Evolutionary conservation across 2,113 vertebrate species (phyloP).

Genomic region (Lathamus discolor): DNA sequence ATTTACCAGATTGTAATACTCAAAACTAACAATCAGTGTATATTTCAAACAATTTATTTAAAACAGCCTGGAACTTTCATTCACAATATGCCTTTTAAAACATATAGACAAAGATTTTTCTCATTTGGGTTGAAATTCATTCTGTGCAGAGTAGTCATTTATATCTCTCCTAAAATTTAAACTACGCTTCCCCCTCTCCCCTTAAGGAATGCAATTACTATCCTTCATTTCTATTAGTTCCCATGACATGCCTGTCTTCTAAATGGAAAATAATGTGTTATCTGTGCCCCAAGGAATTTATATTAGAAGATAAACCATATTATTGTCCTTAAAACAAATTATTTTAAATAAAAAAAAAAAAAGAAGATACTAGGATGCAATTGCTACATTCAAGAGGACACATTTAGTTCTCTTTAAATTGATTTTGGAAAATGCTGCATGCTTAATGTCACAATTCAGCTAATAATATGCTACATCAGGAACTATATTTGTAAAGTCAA

Average conservation of each 20-base stretch:
- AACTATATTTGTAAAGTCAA: conserved; percentile 21
- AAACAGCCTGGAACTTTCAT: not conserved
- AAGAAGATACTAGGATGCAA: conserved; percentile 8
- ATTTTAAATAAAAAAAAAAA: conserved; percentile 19
- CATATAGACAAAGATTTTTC: not conserved
- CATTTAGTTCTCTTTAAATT: conserved; percentile 43
- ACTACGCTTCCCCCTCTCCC: not conserved
- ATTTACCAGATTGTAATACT: not conserved
- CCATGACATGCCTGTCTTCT: conserved; percentile 17
- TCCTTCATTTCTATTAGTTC: conserved; percentile 37
- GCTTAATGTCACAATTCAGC: conserved; percentile 32
- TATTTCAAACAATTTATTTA: not conserved
- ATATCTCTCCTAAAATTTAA: conserved; percentile 19
- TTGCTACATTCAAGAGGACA: conserved; percentile 32
- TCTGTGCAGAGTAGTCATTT: not conserved
- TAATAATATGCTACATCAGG: conserved; percentile 29
- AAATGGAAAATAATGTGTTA: conserved; percentile 46
- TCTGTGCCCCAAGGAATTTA: conserved; percentile 41
- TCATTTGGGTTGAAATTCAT: not conserved
- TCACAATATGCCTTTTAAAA: not conserved
- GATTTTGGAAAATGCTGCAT: conserved; percentile 28
- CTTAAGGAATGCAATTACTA: conserved; percentile 46
- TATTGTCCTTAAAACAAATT: conserved; percentile 39
- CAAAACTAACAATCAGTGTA: not conserved
- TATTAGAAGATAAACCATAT: conserved; percentile 47